Percentiles rank a stretch among this genome's conserved stretches.
These are phyloP conservation scores for Sitodiplosis mosellana DNA, from an alignment of 1,140 invertebrate species.

Conservation along the genomic window DNA sequence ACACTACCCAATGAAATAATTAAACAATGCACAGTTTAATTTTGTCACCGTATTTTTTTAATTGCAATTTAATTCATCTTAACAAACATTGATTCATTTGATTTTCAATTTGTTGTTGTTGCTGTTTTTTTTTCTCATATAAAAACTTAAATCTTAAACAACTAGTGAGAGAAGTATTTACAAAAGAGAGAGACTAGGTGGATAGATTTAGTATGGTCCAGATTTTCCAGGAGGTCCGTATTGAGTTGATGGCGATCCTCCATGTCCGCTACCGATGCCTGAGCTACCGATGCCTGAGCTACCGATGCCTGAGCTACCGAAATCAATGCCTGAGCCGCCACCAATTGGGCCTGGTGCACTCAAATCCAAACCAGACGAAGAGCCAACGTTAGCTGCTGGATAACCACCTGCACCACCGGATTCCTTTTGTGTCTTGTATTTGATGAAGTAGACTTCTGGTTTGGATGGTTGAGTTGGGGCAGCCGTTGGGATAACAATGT, in stretches of 20 bases:
- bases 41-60: conserved; percentile 1
- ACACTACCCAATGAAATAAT: too few relatives aligned
- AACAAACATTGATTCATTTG: not conserved
- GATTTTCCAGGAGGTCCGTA: conserved; percentile 41
- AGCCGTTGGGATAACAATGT: conserved; percentile 51
- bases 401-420: conserved; percentile 24
- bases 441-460: conserved; percentile 66
- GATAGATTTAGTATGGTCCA: conserved; percentile 19
- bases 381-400: conserved; percentile 15
- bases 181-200: conserved; percentile 2
- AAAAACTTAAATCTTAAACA: too few relatives aligned
- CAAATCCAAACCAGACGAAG: conserved; percentile 12
- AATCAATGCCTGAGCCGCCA: conserved; percentile 18
- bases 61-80: not conserved
- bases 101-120: too few relatives aligned
- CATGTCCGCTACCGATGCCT: conserved; percentile 17
- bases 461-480: conserved; percentile 62
- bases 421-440: conserved; percentile 61
- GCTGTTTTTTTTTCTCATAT: too few relatives aligned
- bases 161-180: not conserved
- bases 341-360: conserved; percentile 16
- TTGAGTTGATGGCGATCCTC: conserved; percentile 31
- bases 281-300: conserved; percentile 17
- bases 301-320: conserved; percentile 22
- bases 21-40: not conserved